phyloP scores from a whole-genome alignment of 92 coral and sea anemone species.

The Phenganax marumi region DNA sequence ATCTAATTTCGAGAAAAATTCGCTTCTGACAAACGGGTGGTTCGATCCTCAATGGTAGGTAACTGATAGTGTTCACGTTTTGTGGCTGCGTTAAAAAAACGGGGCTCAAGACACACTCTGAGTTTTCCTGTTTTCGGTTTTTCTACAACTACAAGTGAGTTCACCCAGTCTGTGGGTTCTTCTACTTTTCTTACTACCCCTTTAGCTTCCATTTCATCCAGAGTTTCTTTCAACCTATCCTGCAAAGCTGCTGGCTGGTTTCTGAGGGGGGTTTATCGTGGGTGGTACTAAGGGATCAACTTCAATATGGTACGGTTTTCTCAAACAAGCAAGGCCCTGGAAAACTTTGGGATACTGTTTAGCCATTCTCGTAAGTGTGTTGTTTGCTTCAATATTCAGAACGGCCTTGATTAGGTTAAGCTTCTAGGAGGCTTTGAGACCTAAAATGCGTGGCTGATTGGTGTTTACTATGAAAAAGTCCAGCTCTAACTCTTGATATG shows the following conservation, averaged over 20 bases:
- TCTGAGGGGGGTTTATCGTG: neutral
- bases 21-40: neutral
- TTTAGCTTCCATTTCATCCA: neutral
- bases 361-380: neutral
- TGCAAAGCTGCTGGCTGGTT: neutral
- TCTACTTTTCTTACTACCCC: neutral
- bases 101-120: neutral
- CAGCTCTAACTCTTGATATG: neutral
- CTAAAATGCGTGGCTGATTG: neutral
- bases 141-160: neutral
- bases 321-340: no score
- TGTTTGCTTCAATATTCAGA: neutral
- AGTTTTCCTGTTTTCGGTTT: neutral
- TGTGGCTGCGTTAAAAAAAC: constrained; percentile 9
- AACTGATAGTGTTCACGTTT: constrained; percentile 30
- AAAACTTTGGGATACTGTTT: no score
- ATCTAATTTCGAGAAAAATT: neutral
- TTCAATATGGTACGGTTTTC: neutral
- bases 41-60: constrained; percentile 6
- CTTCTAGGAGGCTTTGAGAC: neutral
- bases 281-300: neutral
- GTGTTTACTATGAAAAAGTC: neutral
- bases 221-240: neutral
- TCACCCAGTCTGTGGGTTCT: no score
- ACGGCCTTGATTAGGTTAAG: neutral